Evolutionary conservation across 2,797 vertebrate genomes (phyloP), one percentile per base, ranked within the genome.

Genomic region (Menidia menidia): DNA sequence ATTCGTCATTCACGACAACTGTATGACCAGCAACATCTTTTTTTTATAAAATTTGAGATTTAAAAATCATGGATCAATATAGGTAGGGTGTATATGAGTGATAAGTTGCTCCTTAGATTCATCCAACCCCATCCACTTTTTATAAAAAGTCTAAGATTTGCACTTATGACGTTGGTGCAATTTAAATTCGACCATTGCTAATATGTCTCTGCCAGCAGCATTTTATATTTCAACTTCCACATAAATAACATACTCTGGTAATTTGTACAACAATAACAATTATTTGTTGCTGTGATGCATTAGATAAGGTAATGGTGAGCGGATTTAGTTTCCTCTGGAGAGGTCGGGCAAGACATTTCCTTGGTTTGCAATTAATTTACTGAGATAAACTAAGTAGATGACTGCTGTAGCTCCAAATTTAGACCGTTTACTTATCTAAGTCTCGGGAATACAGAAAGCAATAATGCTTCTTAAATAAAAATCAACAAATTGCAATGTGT

Each of bases 401-500:
- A 33, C 47, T 11, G 15, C 14, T 60, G 31, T 30, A 42, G 16
- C 18, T 44, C 56, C 30, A 66, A 18, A 32, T 67, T 55, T 15
- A 60, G 3, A 35, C 31, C 50, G 57, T 50, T n/a, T 30, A 52
- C 4, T 47, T 9, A 47, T 52, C 4, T 61, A 19, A 13, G 16
- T 55, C 14, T 39, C 7, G 10, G 35, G 7, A 51, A 31, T 19
- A 13, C 19, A 30, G 30, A 41, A 56, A 54, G 9, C 41, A 61
- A 41, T 14, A 1, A 0, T 18, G 5, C 32, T 16, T 14, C 30
- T 18, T 54, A 2, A n/a, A 18, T 14, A 25, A 35, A 33, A 73
- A 13, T 31, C 53, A 6, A 39, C 25, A 65, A 35, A 67, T 39
- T 59, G 64, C 16, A 7, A 55, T 41, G 64, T 68, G 56, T 51